A percentile compares a stretch with the other conserved stretches of the same genome.
phyloP scores from a whole-genome alignment of 2,888 invertebrate genomes.

The Cheilosia scutellata region DNA sequence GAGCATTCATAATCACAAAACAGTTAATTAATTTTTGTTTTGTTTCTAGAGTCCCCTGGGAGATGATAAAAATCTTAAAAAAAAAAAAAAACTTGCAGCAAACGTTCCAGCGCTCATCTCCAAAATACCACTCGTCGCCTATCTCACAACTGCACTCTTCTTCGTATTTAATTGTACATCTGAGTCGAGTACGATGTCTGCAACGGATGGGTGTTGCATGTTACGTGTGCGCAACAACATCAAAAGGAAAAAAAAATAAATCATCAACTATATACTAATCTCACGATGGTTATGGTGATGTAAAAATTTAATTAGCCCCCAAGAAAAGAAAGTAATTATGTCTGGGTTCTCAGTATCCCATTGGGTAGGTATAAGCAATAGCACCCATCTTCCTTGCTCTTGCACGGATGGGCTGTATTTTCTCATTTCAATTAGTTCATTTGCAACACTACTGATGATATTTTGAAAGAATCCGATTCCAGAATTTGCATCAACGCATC shows the following conservation, averaged over 20 bases:
- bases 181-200: conserved; percentile 37
- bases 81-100: conserved; percentile 24
- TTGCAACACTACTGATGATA: conserved; percentile 18
- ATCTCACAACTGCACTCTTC: conserved; percentile 3
- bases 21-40: conserved; percentile 66
- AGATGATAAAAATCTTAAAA: conserved; percentile 31
- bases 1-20: conserved; percentile 50
- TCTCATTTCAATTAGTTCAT: conserved; percentile 60
- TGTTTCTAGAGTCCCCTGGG: conserved; percentile 29
- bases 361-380: no score
- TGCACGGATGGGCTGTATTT: conserved; percentile 17
- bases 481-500: conserved; percentile 32
- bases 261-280: conserved; percentile 43
- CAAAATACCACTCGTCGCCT: conserved; percentile 41
- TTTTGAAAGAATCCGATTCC: conserved; percentile 26
- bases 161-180: conserved; percentile 53
- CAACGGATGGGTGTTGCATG: conserved; percentile 70
- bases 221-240: conserved; percentile 47
- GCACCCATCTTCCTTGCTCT: background rate
- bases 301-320: conserved; percentile 70
- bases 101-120: conserved; percentile 29
- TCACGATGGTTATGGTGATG: conserved; percentile 66
- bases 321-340: conserved; percentile 72
- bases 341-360: conserved; percentile 18
- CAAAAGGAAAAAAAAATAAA: conserved; percentile 35